Percentiles rank a stretch among this genome's conserved stretches.
Evolutionary conservation across 2,797 vertebrate genomes (phyloP).

Genomic region (Pogonophryne albipinna): DNA sequence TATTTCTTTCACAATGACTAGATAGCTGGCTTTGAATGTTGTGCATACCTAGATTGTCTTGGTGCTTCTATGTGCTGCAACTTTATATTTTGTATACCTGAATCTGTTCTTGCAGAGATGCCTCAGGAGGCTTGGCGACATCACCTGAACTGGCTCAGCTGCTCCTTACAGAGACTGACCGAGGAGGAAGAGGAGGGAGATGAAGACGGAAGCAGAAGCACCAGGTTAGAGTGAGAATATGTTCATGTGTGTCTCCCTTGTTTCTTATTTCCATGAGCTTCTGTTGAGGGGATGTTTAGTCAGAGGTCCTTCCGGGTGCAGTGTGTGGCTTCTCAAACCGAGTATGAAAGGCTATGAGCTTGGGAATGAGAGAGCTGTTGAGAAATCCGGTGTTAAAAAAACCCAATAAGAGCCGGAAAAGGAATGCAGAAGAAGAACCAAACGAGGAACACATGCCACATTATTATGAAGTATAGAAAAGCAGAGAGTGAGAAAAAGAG

Average conservation of each 20-base stretch:
- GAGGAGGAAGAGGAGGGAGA: slow-evolving; percentile 74
- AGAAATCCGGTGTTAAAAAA: slow-evolving; percentile 50
- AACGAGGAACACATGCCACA: slow-evolving; percentile 13
- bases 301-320: slow-evolving; percentile 54
- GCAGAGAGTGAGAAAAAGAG: slow-evolving; percentile 18
- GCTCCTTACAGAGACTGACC: slow-evolving; percentile 77
- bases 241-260: slow-evolving; percentile 59
- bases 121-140: slow-evolving; percentile 75
- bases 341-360: slow-evolving; percentile 70
- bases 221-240: slow-evolving; percentile 68
- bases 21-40: slow-evolving; percentile 9
- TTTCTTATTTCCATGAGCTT: slow-evolving; percentile 67
- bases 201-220: slow-evolving; percentile 41
- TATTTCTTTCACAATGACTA: slow-evolving; percentile 1
- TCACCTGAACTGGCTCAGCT: slow-evolving; percentile 82
- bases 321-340: slow-evolving; percentile 58
- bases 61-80: neutral
- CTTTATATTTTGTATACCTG: slow-evolving; percentile 31
- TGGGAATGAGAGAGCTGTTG: slow-evolving; percentile 43
- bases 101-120: slow-evolving; percentile 76
- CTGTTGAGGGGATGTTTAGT: slow-evolving; percentile 65
- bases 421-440: slow-evolving; percentile 22
- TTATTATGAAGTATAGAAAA: slow-evolving; percentile 20
- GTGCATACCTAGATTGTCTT: slow-evolving; percentile 4
- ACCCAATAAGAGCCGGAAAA: slow-evolving; percentile 26